Conservation (phyloP, 2,888 invertebrate genomes). For the Schizaphis graminum region DNA sequence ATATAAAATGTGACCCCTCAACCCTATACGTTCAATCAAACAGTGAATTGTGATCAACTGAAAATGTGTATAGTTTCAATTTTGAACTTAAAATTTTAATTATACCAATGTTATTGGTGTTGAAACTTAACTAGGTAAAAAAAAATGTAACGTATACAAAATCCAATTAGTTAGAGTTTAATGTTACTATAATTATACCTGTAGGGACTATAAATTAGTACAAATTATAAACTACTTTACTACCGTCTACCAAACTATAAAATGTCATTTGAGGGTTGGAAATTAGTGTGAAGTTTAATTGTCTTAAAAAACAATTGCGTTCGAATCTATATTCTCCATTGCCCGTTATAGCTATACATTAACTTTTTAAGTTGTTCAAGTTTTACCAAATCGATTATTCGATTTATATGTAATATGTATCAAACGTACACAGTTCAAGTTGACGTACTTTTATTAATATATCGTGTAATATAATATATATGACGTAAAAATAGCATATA, state of each 20-base stretch:
- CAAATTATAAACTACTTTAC: neutral
- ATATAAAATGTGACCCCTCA: neutral
- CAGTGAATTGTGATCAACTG: neutral
- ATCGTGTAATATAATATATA: neutral
- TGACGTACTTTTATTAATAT: neutral
- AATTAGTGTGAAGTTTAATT: neutral
- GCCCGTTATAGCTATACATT: neutral
- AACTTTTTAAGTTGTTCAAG: neutral
- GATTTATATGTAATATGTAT: neutral
- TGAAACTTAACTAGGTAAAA: neutral
- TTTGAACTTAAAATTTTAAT: neutral
- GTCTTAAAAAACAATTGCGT: neutral
- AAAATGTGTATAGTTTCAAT: neutral
- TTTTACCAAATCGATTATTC: neutral
- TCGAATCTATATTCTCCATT: neutral
- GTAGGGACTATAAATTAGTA: neutral
- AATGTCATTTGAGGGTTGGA: neutral
- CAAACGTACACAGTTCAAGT: neutral
- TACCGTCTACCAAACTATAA: neutral
- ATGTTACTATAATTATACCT: neutral
- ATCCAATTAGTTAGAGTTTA: neutral
- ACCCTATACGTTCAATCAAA: neutral
- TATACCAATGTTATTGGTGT: neutral
- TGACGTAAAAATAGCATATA: neutral
- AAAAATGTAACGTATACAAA: neutral